Evolutionary conservation across 1,140 invertebrate genomes (phyloP).

Genomic region (Conus ventricosus): DNA sequence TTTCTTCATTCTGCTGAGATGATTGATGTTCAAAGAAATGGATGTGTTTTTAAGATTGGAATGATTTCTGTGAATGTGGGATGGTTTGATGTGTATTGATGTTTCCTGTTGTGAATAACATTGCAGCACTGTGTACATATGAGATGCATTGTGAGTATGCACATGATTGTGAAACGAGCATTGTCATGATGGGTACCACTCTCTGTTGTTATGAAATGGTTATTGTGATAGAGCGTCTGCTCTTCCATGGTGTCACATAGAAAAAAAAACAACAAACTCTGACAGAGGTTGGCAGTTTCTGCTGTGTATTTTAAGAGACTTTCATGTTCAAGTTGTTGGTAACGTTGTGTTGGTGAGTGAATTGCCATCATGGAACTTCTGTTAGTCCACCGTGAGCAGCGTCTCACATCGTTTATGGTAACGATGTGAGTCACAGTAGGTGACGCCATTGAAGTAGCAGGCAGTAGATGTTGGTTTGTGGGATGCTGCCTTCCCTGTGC

Average conservation of each 20-base stretch:
- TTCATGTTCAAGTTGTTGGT: too few species aligned
- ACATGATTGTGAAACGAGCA: neutral
- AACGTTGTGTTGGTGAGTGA: too few species aligned
- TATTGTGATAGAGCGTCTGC: neutral
- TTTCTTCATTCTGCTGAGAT: neutral
- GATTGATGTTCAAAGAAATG: neutral
- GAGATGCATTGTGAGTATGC: conserved; percentile 5
- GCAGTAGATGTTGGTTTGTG: neutral
- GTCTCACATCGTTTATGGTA: too few species aligned
- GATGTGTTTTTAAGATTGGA: neutral
- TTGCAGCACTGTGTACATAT: neutral
- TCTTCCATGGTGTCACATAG: neutral
- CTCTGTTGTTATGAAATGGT: neutral
- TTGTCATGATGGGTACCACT: neutral
- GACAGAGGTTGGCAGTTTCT: too few species aligned
- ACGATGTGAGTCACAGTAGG: too few species aligned
- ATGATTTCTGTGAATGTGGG: neutral
- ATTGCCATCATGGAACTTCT: too few species aligned
- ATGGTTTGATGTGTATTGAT: neutral
- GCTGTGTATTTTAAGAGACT: too few species aligned
- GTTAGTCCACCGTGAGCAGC: too few species aligned
- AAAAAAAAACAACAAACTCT: neutral
- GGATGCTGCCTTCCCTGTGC: conserved; percentile 20
- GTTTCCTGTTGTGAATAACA: neutral
- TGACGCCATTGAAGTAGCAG: neutral